phyloP scores from a whole-genome alignment of 1,140 invertebrate genomes.

The Pseudobourletiella spinata region DNA sequence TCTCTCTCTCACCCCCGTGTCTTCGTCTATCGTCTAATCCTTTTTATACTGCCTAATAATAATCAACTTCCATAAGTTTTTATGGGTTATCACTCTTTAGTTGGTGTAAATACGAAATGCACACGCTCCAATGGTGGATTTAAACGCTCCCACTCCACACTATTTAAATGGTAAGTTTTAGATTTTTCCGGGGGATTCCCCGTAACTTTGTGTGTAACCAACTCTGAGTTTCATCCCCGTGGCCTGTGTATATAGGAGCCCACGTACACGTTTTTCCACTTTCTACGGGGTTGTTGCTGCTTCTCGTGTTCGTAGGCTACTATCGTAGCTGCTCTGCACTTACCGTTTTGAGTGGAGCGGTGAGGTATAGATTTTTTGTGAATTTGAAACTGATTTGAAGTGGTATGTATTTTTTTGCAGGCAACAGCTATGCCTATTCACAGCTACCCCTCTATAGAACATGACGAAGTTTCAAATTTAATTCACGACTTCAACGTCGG shows the following conservation, averaged over 20 bases:
- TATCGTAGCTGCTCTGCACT: too few relatives aligned
- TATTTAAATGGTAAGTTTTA: not conserved
- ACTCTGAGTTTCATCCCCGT: not conserved
- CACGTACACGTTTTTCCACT: not conserved
- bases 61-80: slow-evolving; percentile 1
- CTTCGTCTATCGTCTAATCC: not conserved
- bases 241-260: not conserved
- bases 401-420: not conserved
- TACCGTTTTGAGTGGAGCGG: too few relatives aligned
- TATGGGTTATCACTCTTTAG: slow-evolving; percentile 2
- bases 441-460: not conserved
- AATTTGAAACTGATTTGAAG: not conserved
- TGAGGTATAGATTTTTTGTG: too few relatives aligned
- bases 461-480: slow-evolving; percentile 6
- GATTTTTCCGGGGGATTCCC: too few relatives aligned
- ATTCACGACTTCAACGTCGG: slow-evolving; percentile 8
- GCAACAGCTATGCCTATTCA: slow-evolving; percentile 1
- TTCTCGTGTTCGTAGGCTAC: too few relatives aligned
- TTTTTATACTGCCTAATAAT: not conserved
- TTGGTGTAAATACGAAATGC: not conserved
- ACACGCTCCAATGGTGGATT: not conserved
- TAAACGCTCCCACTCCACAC: not conserved
- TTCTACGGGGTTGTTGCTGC: too few relatives aligned
- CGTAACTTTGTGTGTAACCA: not conserved
- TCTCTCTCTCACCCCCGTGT: not conserved